Evolutionary conservation across 2,888 invertebrate species (phyloP), one percentile per base, ranked within the genome.

Genomic region (Epirrita christyi): DNA sequence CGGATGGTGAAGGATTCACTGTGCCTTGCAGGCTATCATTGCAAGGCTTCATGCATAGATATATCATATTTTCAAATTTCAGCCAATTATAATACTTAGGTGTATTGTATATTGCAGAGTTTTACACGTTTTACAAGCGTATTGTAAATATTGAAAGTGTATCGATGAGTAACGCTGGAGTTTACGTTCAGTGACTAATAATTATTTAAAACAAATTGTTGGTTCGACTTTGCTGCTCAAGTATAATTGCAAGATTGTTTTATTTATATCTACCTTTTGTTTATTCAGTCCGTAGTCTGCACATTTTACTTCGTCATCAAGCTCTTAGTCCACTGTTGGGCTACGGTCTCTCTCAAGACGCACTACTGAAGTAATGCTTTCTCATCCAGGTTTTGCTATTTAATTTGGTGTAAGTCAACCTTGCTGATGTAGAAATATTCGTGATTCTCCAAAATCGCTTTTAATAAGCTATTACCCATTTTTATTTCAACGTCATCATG

Each of bases 81-180:
- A n/a, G n/a, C 21, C 21, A 21, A 21, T 21, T 21, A 21, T 21
- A 21, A 21, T 21, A 21, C 21, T 4, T 21, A 21, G 21, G 21
- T 21, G 4, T n/a, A n/a, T n/a, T 21, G 21, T 21, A 21, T 21
- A 41, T 48, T 7, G 3, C 6, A 8, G 32, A 7, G 8, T 32
- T 32, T 7, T 7, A 32, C 7, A 2, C 32, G 32, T 32, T 32
- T 32, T n/a, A 43, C 9, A 44, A 41, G 47, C 9, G 46, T 46
- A 55, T 47, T 61, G 46, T 59, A 48, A 63, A 63, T 56, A 63
- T 63, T 52, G 48, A 51, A 62, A 55, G n/a, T 45, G 51, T 41
- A 56, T 15, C 37, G 32, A 51, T 54, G 53, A 59, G 47, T 42
- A 46, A 48, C 28, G 49, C 29, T 32, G 11, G 21, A 48, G 55